Evolutionary conservation across 2,888 invertebrate species (phyloP).

Genomic region (Drosophila meridiana): DNA sequence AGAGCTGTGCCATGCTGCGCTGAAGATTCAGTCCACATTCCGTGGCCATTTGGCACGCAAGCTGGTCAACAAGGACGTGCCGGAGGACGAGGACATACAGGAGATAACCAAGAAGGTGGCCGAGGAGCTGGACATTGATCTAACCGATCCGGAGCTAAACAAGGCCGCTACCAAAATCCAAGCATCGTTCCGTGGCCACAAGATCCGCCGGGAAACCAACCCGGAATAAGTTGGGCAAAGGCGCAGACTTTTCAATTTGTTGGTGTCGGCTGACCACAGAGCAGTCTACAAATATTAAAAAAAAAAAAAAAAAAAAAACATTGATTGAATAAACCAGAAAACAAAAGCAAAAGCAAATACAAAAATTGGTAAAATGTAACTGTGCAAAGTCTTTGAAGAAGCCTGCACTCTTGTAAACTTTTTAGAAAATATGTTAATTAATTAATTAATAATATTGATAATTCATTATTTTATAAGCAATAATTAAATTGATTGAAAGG

Average conservation of each 20-base stretch:
- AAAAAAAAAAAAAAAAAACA: constrained; percentile 27
- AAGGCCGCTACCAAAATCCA: constrained; percentile 97
- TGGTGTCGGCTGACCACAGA: constrained; percentile 56
- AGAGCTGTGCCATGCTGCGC: constrained; percentile 93
- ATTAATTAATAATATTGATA: constrained; percentile 45
- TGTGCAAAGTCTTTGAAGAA: constrained; percentile 50
- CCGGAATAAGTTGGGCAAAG: constrained; percentile 67
- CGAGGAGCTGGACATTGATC: constrained; percentile 94
- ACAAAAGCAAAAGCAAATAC: constrained; percentile 5
- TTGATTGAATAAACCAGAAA: constrained; percentile 14
- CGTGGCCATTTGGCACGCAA: constrained; percentile 95
- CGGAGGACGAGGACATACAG: constrained; percentile 85
- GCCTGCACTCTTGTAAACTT: constrained; percentile 65
- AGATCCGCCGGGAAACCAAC: constrained; percentile 90
- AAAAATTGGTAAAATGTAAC: constrained; percentile 67
- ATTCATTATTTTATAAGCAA: constrained; percentile 63
- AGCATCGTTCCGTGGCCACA: constrained; percentile 96
- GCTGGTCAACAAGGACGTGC: constrained; percentile 86
- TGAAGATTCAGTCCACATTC: constrained; percentile 96
- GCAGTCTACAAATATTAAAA: constrained; percentile 35
- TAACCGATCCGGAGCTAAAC: constrained; percentile 93
- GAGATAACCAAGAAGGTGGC: constrained; percentile 87
- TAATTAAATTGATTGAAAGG: constrained; percentile 30
- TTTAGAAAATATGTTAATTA: constrained; percentile 71
- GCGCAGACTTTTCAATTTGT: constrained; percentile 55